Conservation (phyloP, 2,888 invertebrate species). For the Tiliacea citrago region DNA sequence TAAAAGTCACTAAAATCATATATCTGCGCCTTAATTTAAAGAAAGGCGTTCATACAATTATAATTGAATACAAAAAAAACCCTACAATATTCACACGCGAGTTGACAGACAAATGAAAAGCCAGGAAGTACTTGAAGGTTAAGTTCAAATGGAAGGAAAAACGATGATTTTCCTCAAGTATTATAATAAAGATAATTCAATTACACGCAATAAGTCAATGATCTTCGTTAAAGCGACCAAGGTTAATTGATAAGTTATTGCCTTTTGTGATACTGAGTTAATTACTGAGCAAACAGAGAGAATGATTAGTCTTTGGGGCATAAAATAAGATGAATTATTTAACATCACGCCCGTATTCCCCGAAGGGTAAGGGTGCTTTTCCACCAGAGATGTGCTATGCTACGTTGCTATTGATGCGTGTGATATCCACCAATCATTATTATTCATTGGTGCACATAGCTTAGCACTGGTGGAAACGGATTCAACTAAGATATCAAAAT, state of each 20-base stretch:
- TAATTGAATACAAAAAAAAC: conserved; percentile 13
- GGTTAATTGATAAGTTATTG: conserved; percentile 26
- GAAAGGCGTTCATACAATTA: conserved; percentile 18
- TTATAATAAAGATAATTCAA: conserved; percentile 21
- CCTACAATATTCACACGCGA: conserved; percentile 9
- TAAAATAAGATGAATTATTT: not conserved
- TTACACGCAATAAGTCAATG: conserved; percentile 36
- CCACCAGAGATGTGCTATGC: too few species aligned
- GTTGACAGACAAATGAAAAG: conserved; percentile 43
- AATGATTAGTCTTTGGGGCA: not conserved
- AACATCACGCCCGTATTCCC: too few species aligned
- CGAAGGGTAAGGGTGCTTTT: too few species aligned
- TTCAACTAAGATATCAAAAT: too few species aligned
- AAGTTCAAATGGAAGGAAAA: conserved; percentile 37
- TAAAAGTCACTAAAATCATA: too few species aligned
- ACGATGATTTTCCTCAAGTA: conserved; percentile 42
- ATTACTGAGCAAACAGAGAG: not conserved
- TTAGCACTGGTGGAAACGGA: too few species aligned
- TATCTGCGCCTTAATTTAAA: not conserved
- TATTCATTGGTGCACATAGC: too few species aligned
- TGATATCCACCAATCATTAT: too few species aligned
- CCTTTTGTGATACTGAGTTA: conserved; percentile 9
- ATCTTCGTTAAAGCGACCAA: conserved; percentile 28
- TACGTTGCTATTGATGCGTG: too few species aligned
- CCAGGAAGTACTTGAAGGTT: conserved; percentile 44